Evolutionary conservation across 2,113 vertebrate genomes (phyloP).

Genomic region (Chunga burmeisteri): DNA sequence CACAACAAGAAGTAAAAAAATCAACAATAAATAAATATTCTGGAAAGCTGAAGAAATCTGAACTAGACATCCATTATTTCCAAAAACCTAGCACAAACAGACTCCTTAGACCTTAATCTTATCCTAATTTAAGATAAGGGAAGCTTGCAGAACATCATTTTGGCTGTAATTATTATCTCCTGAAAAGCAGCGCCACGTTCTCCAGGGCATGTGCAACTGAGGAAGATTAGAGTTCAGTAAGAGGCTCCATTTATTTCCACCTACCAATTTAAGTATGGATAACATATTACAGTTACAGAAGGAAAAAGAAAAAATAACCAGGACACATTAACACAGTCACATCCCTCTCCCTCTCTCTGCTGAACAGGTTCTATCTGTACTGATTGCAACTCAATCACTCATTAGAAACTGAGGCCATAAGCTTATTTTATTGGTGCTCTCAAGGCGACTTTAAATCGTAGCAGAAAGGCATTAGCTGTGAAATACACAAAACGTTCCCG

Average conservation of each 20-base stretch:
- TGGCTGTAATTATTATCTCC: conserved; percentile 58
- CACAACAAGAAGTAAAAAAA: not conserved
- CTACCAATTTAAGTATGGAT: conserved; percentile 16
- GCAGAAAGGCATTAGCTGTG: not conserved
- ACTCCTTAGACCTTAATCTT: conserved; percentile 34
- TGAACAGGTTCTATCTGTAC: not conserved
- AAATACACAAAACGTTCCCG: not conserved
- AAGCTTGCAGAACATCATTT: not conserved
- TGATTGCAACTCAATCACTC: not conserved
- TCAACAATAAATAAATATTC: not conserved
- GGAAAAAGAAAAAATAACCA: not conserved
- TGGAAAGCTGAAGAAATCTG: not conserved
- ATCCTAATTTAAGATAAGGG: conserved; percentile 35
- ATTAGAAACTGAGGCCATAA: not conserved
- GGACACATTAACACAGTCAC: not conserved
- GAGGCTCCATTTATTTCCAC: conserved; percentile 40
- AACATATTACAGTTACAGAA: not conserved
- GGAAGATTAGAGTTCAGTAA: conserved; percentile 50
- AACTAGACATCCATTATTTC: conserved; percentile 21
- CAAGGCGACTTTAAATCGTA: not conserved
- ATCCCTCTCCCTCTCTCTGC: not conserved
- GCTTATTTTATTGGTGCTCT: not conserved
- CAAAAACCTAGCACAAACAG: conserved; percentile 11
- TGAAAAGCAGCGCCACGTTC: not conserved
- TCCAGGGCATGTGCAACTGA: conserved; percentile 4